Conservation (phyloP, 2,888 invertebrate genomes). For the Perdita meconis region DNA sequence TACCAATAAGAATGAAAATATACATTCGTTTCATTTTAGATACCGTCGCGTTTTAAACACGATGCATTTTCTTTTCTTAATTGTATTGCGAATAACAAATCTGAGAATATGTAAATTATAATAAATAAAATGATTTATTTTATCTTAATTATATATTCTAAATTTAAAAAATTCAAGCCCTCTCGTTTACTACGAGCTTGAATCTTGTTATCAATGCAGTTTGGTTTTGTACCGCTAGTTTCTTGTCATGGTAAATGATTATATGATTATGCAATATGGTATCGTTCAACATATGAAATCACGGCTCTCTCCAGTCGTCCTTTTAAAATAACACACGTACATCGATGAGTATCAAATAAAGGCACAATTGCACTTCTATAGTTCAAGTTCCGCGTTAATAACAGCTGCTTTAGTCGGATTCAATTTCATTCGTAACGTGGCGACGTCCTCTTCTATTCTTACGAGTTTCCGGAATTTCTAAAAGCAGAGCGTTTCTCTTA, state of each 20-base stretch:
- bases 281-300: constrained; percentile 49
- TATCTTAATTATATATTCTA: constrained; percentile 40
- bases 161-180: constrained; percentile 26
- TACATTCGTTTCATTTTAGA: neutral
- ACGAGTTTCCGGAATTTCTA: constrained; percentile 94
- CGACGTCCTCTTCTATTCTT: constrained; percentile 93
- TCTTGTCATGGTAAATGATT: constrained; percentile 52
- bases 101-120: constrained; percentile 30
- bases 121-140: constrained; percentile 54
- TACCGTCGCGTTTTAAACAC: neutral
- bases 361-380: constrained; percentile 48
- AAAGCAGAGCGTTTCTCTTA: constrained; percentile 75
- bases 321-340: constrained; percentile 46
- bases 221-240: constrained; percentile 29
- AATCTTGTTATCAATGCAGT: constrained; percentile 16
- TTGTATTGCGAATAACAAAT: constrained; percentile 28
- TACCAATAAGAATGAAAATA: constrained; percentile 29
- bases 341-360: constrained; percentile 38
- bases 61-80: neutral
- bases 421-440: constrained; percentile 91
- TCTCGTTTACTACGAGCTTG: constrained; percentile 11
- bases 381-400: constrained; percentile 73
- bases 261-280: constrained; percentile 49
- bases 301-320: constrained; percentile 48
- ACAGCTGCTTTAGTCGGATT: constrained; percentile 76